Evolutionary conservation across 2,888 invertebrate species (phyloP), one percentile per base, ranked within the genome.

Genomic region (Plagiodera versicolora): DNA sequence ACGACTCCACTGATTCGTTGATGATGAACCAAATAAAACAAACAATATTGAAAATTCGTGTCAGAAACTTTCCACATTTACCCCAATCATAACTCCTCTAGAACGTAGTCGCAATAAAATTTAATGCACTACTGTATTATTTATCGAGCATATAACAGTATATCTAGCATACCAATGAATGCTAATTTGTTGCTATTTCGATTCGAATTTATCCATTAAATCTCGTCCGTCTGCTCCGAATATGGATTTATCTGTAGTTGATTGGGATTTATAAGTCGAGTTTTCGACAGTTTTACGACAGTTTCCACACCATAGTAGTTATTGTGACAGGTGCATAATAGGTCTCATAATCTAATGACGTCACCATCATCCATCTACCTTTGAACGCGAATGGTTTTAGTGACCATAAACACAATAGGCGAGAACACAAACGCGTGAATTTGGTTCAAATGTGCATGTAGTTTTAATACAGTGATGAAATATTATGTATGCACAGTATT

Each of bases 141-240:
- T 52, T 10, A 39, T 52, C 14, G 20, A 44, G 44, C 44, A 17
- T 14, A 44, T 53, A 53, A 44, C 53, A 44, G 44, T 44, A 47
- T 45, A 56, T 56, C 14, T 45, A 17, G 32, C 46, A 32, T 48
- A 20, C 30, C 32, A 6, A 56, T 56, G 19, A 56, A 56, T 48
- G 55, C 48, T 46, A 46, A 48, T 56, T 56, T 56, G 46, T 60
- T 51, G 35, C 46, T 51, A 54, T 50, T 56, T 24, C 45, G 45
- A 51, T 32, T 20, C 18, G 30, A 16, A 55, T 59, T 59, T 59
- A 50, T 48, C 54, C 60, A 59, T 59, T 63, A 49, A 63, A 59
- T 59, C 56, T 59, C 59, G 50, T 57, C 49, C 56, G 44, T 58
- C 56, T 56, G 51, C 39, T 54, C 46, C 53, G 54, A 53, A 50